Base-by-base conservation (phyloP, 2,888 invertebrate species). In the Pardosa pseudoannulata region DNA sequence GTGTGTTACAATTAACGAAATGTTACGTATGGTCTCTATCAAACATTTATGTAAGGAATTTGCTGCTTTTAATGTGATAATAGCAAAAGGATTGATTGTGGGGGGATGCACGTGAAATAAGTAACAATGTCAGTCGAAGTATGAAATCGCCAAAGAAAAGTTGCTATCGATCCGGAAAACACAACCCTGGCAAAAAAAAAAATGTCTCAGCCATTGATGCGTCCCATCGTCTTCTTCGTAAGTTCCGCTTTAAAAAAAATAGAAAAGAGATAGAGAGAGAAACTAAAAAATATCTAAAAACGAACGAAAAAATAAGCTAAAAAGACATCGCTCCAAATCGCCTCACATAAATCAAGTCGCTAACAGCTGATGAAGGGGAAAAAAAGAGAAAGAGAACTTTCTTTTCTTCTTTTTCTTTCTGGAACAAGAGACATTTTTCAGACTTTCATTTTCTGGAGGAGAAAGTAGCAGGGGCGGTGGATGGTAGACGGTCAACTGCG, bases 401-500 rank as follows among this genome's bases (percentile, higher is more conserved):
- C 13, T 7, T 7, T 16, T 16, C 72, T 39, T 71, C 73, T 78
- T 85, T 82, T 83, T 76, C 70, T 67, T 29, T 67, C 19, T 65
- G 56, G 73, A 85, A 85, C 83, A 85, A 85, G 83, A 85, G 83
- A 78, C 83, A 85, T 85, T 85, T 85, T 85, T 85, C 83, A 85
- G 83, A 79, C 78, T 85, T 85, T 85, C 78, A 85, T 85, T 78
- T 85, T 85, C 78, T 78, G 31, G 27, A 7, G 76, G 62, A 19
- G 16, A 23, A 39, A n/a, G n/a, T 19, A 36, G 27, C 6, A 23
- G 68, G 32, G 62, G n/a, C 28, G 72, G n/a, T 29, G 39, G 16
- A 56, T 78, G 50, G 56, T 72, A 56, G 67, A 78, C 78, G 78
- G 83, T 85, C 83, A 85, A 85, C 78, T 64, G 83, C 65, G 68